A percentile compares a stretch with the other conserved stretches of the same genome.
Evolutionary conservation across 2,888 invertebrate genomes (phyloP).

Genomic region (Sepioteuthis lessoniana): DNA sequence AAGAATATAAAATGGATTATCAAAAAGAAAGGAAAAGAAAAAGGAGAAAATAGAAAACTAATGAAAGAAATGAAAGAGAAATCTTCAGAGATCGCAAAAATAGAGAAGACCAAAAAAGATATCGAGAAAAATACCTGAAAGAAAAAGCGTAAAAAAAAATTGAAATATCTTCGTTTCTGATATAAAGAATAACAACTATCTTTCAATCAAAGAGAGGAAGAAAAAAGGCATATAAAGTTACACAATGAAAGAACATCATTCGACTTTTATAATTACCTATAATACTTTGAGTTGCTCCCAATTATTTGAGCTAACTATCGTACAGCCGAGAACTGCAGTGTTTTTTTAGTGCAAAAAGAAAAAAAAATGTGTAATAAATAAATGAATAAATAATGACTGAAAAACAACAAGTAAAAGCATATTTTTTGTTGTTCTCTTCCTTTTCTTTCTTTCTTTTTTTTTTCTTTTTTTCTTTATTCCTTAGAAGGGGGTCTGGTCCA

Average conservation of each 20-base stretch:
- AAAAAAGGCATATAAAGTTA: not conserved
- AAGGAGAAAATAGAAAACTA: not conserved
- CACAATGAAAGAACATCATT: not conserved
- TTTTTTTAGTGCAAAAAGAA: not conserved
- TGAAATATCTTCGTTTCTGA: not conserved
- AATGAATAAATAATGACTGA: too few species aligned
- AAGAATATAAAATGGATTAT: too few species aligned
- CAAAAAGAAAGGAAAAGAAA: not conserved
- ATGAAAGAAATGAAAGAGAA: too few species aligned
- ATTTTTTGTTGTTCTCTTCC: not conserved
- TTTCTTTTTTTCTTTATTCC: too few species aligned
- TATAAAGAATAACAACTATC: not conserved
- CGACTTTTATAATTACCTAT: conserved; percentile 4
- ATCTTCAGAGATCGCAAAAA: not conserved
- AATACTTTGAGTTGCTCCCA: not conserved
- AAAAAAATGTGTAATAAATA: not conserved
- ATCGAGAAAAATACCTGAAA: not conserved
- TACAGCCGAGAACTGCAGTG: not conserved
- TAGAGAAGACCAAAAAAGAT: not conserved
- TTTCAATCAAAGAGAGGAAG: not conserved
- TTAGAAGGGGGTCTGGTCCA: not conserved
- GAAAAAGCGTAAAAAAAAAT: not conserved
- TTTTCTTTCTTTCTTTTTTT: too few species aligned
- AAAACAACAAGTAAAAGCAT: not conserved
- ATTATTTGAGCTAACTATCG: not conserved